Evolutionary conservation across 2,888 invertebrate species (phyloP).

Genomic region (Gari tellinella): DNA sequence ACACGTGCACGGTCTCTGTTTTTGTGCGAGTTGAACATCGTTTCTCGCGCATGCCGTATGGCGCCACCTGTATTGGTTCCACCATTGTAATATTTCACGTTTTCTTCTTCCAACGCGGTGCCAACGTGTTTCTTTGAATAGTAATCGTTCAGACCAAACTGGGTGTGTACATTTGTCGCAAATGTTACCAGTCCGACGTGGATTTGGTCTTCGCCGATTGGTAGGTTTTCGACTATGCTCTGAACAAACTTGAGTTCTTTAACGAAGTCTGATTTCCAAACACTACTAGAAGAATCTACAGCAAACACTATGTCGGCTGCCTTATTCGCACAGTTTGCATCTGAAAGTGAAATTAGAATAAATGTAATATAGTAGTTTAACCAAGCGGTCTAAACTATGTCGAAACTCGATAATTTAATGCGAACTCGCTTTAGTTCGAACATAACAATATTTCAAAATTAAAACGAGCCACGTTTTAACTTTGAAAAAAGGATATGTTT

Average conservation of each 20-base stretch:
- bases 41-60: slow-evolving; percentile 48
- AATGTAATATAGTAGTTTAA: too few species aligned
- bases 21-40: slow-evolving; percentile 41
- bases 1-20: slow-evolving; percentile 62
- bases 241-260: slow-evolving; percentile 69
- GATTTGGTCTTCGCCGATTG: slow-evolving; percentile 53
- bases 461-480: too few species aligned
- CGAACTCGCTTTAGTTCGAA: too few species aligned
- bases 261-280: slow-evolving; percentile 67
- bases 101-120: slow-evolving; percentile 26
- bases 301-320: slow-evolving; percentile 62
- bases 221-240: slow-evolving; percentile 62
- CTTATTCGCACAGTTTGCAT: slow-evolving; percentile 35
- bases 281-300: slow-evolving; percentile 66
- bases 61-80: slow-evolving; percentile 56
- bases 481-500: too few species aligned
- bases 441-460: too few species aligned
- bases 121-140: slow-evolving; percentile 22
- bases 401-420: too few species aligned
- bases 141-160: slow-evolving; percentile 45
- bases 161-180: slow-evolving; percentile 30
- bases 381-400: too few species aligned
- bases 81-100: slow-evolving; percentile 39
- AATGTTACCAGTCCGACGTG: slow-evolving; percentile 61
- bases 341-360: too few species aligned